A percentile compares a stretch with the other conserved stretches of the same genome.
Conservation (phyloP, 2,888 invertebrate genomes). For the Tenthredo distinguenda region DNA sequence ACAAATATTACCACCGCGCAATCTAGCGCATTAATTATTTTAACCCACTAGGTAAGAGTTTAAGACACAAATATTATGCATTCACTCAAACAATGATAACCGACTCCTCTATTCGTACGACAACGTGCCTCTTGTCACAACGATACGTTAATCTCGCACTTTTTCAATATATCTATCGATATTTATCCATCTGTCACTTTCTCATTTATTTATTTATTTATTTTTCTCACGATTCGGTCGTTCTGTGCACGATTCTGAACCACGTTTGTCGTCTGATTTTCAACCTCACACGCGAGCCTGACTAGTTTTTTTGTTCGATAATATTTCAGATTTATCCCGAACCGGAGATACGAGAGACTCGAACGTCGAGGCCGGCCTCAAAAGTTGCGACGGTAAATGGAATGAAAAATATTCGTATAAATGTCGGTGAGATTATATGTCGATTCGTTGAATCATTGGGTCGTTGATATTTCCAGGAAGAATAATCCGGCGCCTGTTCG, state of each 20-base stretch:
- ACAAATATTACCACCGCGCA: constrained; percentile 55
- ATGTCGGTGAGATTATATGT: too few species aligned
- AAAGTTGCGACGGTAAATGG: constrained; percentile 54
- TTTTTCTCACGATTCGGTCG: background rate
- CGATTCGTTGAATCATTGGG: background rate
- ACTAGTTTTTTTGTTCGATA: background rate
- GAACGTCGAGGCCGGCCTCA: background rate
- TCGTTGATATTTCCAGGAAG: background rate
- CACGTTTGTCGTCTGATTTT: constrained; percentile 32
- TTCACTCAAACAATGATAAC: too few species aligned
- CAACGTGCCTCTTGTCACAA: too few species aligned
- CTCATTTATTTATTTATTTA: background rate
- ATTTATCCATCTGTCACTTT: background rate
- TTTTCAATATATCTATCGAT: too few species aligned
- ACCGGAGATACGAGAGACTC: background rate
- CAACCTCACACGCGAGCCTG: background rate
- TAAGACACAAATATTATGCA: constrained; percentile 32
- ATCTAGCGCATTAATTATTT: constrained; percentile 57
- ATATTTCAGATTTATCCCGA: background rate
- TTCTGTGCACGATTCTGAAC: background rate
- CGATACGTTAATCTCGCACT: too few species aligned
- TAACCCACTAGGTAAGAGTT: constrained; percentile 28
- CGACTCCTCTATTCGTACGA: too few species aligned
- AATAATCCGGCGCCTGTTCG: background rate
- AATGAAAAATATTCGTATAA: constrained; percentile 60